Percentiles rank a stretch among this genome's conserved stretches.
These are phyloP conservation scores for Sitta europaea DNA, from an alignment of 2,113 vertebrate genomes.

Conservation along the genomic window DNA sequence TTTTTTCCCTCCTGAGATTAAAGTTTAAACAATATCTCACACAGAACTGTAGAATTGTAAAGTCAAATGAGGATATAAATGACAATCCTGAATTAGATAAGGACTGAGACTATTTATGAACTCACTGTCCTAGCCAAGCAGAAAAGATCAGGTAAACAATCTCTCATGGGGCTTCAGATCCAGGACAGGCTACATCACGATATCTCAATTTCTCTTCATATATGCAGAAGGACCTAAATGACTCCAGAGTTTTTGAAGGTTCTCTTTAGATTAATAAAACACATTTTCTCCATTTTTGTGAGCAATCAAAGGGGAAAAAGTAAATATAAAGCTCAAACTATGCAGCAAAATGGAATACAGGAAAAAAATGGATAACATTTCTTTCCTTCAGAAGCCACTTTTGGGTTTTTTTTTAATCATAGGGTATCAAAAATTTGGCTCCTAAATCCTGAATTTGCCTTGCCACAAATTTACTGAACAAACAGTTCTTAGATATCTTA, in stretches of 20 bases:
- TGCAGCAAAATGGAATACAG: background rate
- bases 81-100: background rate
- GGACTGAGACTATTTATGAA: background rate
- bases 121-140: background rate
- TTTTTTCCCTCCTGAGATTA: background rate
- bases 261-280: background rate
- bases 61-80: background rate
- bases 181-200: background rate
- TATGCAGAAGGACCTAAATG: background rate
- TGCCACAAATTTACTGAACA: background rate
- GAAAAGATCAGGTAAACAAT: background rate
- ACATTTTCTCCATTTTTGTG: background rate
- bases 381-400: background rate
- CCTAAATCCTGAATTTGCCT: background rate
- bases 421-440: fast-evolving
- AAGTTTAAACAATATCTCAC: background rate
- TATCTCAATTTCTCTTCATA: background rate
- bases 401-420: background rate
- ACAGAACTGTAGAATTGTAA: background rate
- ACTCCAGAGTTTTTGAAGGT: background rate
- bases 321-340: background rate
- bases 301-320: background rate
- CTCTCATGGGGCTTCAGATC: background rate
- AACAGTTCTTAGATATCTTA: background rate
- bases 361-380: background rate